phyloP scores from a whole-genome alignment of 1,140 invertebrate genomes.

The Hycleus cichorii region DNA sequence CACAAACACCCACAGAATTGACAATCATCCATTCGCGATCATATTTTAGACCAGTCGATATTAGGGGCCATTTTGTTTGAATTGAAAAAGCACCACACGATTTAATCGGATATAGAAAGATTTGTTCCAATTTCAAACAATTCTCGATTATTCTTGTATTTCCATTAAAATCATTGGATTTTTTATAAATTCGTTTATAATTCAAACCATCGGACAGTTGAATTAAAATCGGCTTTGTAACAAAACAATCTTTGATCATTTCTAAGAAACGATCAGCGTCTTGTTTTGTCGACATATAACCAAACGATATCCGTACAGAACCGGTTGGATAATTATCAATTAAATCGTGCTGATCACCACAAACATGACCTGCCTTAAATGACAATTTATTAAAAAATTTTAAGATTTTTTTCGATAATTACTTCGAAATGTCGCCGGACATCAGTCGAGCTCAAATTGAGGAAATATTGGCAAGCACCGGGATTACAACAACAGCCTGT shows the following conservation, averaged over 20 bases:
- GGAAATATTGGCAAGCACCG: conserved; percentile 83
- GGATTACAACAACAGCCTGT: conserved; percentile 97
- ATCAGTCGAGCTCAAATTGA: conserved; percentile 60
- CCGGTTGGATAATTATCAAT: conserved; percentile 87
- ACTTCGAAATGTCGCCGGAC: conserved; percentile 72
- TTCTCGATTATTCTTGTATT: neutral
- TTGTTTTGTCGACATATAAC: conserved; percentile 73
- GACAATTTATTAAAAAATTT: neutral
- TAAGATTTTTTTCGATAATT: conserved; percentile 15
- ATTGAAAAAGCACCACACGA: conserved; percentile 78
- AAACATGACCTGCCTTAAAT: conserved; percentile 74
- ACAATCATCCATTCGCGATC: conserved; percentile 93
- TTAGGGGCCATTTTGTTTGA: conserved; percentile 61
- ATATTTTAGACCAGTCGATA: conserved; percentile 68
- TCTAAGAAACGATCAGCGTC: conserved; percentile 66
- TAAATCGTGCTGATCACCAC: conserved; percentile 84
- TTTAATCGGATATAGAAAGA: conserved; percentile 90
- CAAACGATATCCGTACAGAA: conserved; percentile 86
- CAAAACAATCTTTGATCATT: conserved; percentile 68
- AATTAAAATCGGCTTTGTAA: conserved; percentile 36
- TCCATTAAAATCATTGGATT: neutral
- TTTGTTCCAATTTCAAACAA: conserved; percentile 44
- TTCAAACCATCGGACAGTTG: conserved; percentile 5
- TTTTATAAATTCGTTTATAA: neutral
- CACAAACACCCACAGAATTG: conserved; percentile 62